Evolutionary conservation across 1,140 invertebrate genomes (phyloP).

Genomic region (Bombus balteatus): DNA sequence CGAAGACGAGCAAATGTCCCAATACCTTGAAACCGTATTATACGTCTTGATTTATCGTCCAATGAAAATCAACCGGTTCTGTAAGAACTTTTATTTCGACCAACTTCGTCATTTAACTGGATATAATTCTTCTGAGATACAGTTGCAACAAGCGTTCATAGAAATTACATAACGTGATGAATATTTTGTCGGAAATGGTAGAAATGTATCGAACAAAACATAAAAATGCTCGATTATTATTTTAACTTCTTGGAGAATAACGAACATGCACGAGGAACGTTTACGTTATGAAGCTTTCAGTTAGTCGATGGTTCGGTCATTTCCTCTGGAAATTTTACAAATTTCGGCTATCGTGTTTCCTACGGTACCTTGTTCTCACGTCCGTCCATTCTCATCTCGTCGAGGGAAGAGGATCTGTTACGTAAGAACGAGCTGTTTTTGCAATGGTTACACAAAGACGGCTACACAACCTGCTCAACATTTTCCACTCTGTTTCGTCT

Average conservation of each 20-base stretch:
- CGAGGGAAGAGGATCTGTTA: constrained; percentile 58
- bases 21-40: neutral
- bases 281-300: too few species aligned
- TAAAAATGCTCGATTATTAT: too few species aligned
- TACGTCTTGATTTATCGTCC: neutral
- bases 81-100: neutral
- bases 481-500: constrained; percentile 42
- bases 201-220: too few species aligned
- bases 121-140: too few species aligned
- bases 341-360: neutral
- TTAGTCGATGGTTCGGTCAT: neutral
- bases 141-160: too few species aligned
- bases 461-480: constrained; percentile 44
- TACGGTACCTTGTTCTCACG: constrained; percentile 42
- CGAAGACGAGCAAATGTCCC: too few species aligned
- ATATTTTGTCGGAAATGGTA: too few species aligned
- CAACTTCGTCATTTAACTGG: too few species aligned
- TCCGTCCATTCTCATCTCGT: constrained; percentile 52
- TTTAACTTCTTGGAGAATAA: too few species aligned
- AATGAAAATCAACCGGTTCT: neutral
- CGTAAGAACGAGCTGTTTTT: constrained; percentile 65
- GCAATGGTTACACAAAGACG: constrained; percentile 45
- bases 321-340: neutral
- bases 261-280: neutral
- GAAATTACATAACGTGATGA: too few species aligned